Conservation (phyloP, 2,113 vertebrate species). For the Trinectes maculatus region DNA sequence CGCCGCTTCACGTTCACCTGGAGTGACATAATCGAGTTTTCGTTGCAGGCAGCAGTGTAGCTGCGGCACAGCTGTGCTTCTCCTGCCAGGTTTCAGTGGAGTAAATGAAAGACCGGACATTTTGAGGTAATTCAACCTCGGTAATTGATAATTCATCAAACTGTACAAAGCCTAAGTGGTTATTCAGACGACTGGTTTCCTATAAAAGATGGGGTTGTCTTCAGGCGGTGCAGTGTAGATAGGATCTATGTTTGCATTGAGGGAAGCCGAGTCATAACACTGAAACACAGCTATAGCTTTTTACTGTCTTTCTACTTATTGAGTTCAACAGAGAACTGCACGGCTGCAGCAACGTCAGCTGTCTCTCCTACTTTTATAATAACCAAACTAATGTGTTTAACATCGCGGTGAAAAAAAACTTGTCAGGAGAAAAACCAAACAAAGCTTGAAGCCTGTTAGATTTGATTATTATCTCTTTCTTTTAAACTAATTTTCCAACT, state of each 20-base stretch:
- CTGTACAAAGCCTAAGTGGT: conserved; percentile 18
- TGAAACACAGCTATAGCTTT: not conserved
- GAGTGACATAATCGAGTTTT: not conserved
- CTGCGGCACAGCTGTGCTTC: conserved; percentile 15
- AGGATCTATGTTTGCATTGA: conserved; percentile 33
- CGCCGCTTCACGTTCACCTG: not conserved
- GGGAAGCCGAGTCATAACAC: not conserved
- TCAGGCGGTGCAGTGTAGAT: conserved; percentile 38
- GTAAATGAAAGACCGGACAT: conserved; percentile 28
- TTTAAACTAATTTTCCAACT: not conserved
- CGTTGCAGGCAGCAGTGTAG: not conserved
- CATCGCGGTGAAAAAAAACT: not conserved
- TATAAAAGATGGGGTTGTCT: conserved; percentile 25
- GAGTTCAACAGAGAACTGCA: not conserved
- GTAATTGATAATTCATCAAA: conserved; percentile 44
- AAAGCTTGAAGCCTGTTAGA: not conserved
- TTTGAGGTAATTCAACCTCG: conserved; percentile 25
- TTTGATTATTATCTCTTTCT: not conserved
- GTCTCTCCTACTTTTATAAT: conserved; percentile 1
- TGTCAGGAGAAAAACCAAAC: too few relatives aligned
- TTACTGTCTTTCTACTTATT: not conserved
- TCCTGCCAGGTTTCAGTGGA: conserved; percentile 15
- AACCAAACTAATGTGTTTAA: not conserved
- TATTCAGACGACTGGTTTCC: conserved; percentile 38
- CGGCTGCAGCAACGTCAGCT: not conserved